A percentile compares a stretch with the other conserved stretches of the same genome.
Conservation (phyloP, 2,797 vertebrate species). For the Amblyraja radiata region DNA sequence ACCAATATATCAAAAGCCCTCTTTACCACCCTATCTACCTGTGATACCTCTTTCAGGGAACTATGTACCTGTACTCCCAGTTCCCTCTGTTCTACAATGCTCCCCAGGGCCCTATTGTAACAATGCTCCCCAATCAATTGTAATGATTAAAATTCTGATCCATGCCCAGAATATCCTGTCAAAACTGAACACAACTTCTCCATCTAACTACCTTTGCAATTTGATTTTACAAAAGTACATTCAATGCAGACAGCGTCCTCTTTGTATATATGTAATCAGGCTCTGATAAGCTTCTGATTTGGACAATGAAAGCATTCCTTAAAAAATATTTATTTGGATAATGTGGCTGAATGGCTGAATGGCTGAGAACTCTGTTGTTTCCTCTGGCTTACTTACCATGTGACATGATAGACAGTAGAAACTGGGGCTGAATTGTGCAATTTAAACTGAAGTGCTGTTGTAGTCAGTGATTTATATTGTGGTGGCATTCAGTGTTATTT, state of each 20-base stretch:
- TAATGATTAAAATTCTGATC: too few relatives aligned
- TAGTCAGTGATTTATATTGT: background rate
- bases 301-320: background rate
- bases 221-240: background rate
- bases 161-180: too few relatives aligned
- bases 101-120: too few relatives aligned
- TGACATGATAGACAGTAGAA: background rate
- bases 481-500: background rate
- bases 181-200: too few relatives aligned
- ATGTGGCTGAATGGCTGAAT: background rate
- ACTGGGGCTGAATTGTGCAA: background rate
- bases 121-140: too few relatives aligned
- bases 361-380: background rate
- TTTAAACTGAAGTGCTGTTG: conserved; percentile 10
- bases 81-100: too few relatives aligned
- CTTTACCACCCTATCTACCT: too few relatives aligned
- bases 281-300: background rate
- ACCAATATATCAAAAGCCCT: too few relatives aligned
- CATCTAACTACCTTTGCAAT: background rate
- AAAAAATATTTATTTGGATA: background rate
- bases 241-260: background rate
- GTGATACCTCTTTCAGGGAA: too few relatives aligned
- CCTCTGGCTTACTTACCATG: background rate
- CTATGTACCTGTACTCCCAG: too few relatives aligned
- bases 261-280: background rate